Percentiles rank a stretch among this genome's conserved stretches.
Conservation (phyloP, 2,113 vertebrate genomes). For the Alexandromys fortis region DNA sequence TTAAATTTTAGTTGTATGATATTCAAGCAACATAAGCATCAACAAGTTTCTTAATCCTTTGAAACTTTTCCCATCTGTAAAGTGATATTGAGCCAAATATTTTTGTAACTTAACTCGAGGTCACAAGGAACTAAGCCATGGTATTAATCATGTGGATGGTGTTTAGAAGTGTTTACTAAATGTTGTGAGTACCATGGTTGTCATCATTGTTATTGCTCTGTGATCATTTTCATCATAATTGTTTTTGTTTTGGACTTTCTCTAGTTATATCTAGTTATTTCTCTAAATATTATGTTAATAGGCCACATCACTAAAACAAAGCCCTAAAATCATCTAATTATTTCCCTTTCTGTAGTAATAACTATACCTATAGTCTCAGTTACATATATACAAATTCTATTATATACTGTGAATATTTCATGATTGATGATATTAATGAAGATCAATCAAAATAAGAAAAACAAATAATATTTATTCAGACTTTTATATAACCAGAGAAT, state of each 20-base stretch:
- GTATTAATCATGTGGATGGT: neutral
- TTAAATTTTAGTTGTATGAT: neutral
- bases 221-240: neutral
- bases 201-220: too few relatives aligned
- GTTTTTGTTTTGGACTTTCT: neutral
- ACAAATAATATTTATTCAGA: neutral
- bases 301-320: neutral
- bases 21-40: neutral
- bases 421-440: neutral
- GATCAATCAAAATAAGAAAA: constrained; percentile 9
- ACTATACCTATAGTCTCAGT: neutral
- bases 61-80: neutral
- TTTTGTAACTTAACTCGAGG: neutral
- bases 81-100: neutral
- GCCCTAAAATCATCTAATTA: neutral
- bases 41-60: neutral
- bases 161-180: neutral
- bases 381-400: neutral
- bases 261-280: neutral
- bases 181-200: neutral
- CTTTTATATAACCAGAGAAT: neutral
- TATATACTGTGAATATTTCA: neutral
- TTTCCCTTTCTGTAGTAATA: neutral
- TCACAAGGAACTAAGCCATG: neutral
- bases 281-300: neutral